Percentiles rank a stretch among this genome's conserved stretches.
Conservation (phyloP, 2,113 vertebrate species). For the Pipra filicauda region DNA sequence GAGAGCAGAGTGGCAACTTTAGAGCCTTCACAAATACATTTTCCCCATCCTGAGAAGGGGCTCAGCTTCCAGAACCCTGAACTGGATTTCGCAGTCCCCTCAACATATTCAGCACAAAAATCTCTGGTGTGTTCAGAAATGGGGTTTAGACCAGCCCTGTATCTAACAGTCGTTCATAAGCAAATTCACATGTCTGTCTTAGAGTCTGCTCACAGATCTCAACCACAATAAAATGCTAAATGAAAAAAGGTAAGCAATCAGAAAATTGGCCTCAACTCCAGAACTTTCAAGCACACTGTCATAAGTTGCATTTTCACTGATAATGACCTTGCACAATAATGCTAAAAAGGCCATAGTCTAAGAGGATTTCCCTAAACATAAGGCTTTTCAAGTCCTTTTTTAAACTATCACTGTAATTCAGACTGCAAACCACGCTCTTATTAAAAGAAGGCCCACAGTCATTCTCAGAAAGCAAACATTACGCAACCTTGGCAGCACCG, state of each 20-base stretch:
- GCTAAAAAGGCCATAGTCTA: background rate
- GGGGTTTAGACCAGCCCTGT: background rate
- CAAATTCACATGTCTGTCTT: background rate
- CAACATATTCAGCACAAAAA: background rate
- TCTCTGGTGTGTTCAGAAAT: background rate
- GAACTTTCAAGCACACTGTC: background rate
- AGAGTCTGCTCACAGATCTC: background rate
- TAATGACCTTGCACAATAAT: background rate
- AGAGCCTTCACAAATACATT: background rate
- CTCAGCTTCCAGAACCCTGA: background rate
- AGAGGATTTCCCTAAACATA: background rate
- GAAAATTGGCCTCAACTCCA: background rate
- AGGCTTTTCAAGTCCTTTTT: background rate
- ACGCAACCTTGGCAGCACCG: background rate
- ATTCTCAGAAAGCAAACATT: background rate
- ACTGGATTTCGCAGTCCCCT: background rate
- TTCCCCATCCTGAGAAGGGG: background rate
- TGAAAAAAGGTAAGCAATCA: background rate
- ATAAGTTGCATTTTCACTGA: background rate
- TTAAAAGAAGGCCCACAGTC: background rate
- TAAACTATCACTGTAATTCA: background rate
- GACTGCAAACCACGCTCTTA: background rate
- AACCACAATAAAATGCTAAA: background rate
- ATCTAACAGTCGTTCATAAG: background rate
- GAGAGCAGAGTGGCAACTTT: background rate